Evolutionary conservation across 2,113 vertebrate genomes (phyloP).

Genomic region (Phyllostomus hastatus): DNA sequence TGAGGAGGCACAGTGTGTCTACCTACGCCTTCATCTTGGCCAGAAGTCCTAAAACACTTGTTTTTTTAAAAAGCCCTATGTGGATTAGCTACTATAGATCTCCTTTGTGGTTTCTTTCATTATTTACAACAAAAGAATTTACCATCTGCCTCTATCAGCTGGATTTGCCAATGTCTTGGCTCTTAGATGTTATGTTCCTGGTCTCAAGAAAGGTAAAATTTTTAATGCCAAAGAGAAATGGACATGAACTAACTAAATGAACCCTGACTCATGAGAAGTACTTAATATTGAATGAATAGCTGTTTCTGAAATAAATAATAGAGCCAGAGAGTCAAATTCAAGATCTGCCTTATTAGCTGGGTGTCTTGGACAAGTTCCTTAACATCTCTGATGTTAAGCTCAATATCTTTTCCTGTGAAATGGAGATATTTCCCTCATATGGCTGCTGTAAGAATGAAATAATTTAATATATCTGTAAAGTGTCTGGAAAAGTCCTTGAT

Average conservation of each 20-base stretch:
- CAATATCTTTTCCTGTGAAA: not conserved
- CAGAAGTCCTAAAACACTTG: not conserved
- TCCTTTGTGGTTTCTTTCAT: not conserved
- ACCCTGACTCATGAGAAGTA: not conserved
- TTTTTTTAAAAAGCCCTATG: not conserved
- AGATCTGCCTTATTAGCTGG: not conserved
- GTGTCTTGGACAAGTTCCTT: not conserved
- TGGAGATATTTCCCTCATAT: not conserved
- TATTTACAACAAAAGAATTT: slow-evolving; percentile 15
- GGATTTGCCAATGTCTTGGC: not conserved
- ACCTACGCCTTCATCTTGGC: no score
- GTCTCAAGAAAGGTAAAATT: not conserved
- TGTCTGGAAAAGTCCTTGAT: not conserved
- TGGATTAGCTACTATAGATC: not conserved
- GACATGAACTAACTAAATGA: not conserved
- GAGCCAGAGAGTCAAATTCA: slow-evolving; percentile 16
- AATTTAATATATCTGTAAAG: not conserved
- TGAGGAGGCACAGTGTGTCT: no score
- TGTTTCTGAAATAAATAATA: not conserved
- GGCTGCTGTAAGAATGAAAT: not conserved
- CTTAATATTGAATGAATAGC: not conserved
- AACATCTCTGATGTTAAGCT: not conserved
- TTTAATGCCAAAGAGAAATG: not conserved
- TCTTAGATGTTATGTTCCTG: not conserved
- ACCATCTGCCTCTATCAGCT: not conserved